Evolutionary conservation across 2,113 vertebrate species (phyloP).

Genomic region (Turnix velox): DNA sequence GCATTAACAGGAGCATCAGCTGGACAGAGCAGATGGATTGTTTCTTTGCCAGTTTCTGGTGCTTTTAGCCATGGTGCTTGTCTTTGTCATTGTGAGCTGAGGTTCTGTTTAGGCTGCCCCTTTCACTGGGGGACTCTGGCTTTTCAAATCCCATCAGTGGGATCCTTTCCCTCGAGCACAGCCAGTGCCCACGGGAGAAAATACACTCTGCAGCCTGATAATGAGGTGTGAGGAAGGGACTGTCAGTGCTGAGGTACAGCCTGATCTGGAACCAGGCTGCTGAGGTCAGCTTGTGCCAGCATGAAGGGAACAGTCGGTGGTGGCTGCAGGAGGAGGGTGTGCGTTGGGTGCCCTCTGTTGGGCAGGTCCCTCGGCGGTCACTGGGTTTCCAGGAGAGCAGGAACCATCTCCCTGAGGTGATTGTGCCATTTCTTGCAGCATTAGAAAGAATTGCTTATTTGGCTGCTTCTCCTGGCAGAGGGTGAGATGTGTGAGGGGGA

Average conservation of each 20-base stretch:
- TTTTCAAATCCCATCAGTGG: too few relatives aligned
- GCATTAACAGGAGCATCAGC: accelerated
- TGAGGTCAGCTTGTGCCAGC: not conserved
- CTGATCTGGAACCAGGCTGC: not conserved
- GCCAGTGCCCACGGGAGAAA: not conserved
- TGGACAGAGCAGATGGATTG: not conserved
- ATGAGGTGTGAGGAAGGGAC: not conserved
- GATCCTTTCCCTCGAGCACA: too few relatives aligned
- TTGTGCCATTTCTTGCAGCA: not conserved
- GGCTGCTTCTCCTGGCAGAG: not conserved
- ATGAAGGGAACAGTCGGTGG: not conserved
- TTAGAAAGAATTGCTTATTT: too few relatives aligned
- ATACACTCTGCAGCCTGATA: accelerated
- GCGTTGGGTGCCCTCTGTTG: not conserved
- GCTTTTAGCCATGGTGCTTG: not conserved
- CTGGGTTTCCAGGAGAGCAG: too few relatives aligned
- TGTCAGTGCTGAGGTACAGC: not conserved
- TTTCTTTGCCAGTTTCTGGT: not conserved
- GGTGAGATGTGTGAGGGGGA: not conserved
- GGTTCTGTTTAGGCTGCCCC: not conserved
- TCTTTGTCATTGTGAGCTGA: not conserved
- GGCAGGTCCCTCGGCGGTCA: not conserved
- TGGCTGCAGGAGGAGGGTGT: not conserved
- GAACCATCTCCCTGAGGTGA: not conserved
- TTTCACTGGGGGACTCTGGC: not conserved